Evolutionary conservation across 2,888 invertebrate species (phyloP).

Genomic region (Coecobrya sp.): DNA sequence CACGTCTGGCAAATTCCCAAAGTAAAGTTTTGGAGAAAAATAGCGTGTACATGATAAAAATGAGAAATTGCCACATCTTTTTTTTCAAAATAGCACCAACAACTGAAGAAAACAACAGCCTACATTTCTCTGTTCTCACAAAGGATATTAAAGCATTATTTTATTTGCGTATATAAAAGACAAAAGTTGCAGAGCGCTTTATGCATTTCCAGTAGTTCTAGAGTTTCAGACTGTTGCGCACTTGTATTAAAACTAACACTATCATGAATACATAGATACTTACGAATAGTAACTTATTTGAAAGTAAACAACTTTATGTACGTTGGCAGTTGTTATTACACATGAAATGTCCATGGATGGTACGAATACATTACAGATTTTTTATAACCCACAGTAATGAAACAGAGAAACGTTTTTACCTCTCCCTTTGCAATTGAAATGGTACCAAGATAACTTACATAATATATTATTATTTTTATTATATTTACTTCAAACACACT

Average conservation of each 20-base stretch:
- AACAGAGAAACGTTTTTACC: too few species aligned
- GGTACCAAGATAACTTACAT: too few species aligned
- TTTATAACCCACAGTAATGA: too few species aligned
- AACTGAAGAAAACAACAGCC: not conserved
- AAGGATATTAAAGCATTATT: constrained; percentile 11
- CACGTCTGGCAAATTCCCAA: constrained; percentile 69
- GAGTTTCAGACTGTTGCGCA: constrained; percentile 38
- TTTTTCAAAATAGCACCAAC: not conserved
- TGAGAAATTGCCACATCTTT: constrained; percentile 47
- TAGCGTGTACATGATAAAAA: constrained; percentile 37
- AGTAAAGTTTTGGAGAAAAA: constrained; percentile 60
- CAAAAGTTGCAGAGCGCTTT: constrained; percentile 9
- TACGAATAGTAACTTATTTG: not conserved
- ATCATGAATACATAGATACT: too few species aligned
- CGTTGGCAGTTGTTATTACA: not conserved
- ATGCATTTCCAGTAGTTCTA: not conserved
- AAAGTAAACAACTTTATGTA: not conserved
- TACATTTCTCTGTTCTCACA: constrained; percentile 38
- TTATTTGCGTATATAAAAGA: constrained; percentile 19
- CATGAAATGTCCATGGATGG: not conserved
- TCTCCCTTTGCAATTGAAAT: too few species aligned
- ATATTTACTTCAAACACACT: constrained; percentile 11
- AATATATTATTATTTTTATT: too few species aligned
- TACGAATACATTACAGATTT: too few species aligned
- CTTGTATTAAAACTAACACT: not conserved